Conservation (phyloP, 2,888 invertebrate genomes). For the Drosophila siamana region DNA sequence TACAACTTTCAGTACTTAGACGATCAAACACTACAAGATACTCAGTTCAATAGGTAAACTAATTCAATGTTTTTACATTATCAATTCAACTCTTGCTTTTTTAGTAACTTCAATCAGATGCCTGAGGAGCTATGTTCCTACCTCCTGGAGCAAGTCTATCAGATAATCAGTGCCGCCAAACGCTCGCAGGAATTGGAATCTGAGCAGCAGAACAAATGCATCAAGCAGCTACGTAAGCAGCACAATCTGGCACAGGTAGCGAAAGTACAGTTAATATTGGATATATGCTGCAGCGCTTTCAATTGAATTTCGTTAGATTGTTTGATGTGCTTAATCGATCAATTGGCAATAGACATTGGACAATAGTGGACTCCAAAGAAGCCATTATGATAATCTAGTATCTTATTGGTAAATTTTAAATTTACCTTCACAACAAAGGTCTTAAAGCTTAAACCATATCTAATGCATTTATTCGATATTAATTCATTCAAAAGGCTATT, state of each 20-base stretch:
- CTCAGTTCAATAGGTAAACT: conserved; percentile 71
- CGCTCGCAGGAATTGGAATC: conserved; percentile 62
- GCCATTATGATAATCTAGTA: too few relatives aligned
- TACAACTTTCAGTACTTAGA: conserved; percentile 81
- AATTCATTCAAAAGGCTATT: too few relatives aligned
- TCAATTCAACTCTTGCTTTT: conserved; percentile 2
- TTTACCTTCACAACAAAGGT: too few relatives aligned
- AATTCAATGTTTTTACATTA: fast-evolving
- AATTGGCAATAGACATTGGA: not conserved
- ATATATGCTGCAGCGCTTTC: too few relatives aligned
- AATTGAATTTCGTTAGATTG: too few relatives aligned
- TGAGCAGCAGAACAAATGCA: conserved; percentile 62
- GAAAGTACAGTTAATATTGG: not conserved
- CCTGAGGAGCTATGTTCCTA: conserved; percentile 84
- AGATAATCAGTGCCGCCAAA: conserved; percentile 83
- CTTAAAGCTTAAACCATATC: too few relatives aligned
- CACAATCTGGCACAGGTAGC: conserved; percentile 83
- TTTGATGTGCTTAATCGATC: too few relatives aligned
- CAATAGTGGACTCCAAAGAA: too few relatives aligned
- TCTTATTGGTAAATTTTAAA: too few relatives aligned
- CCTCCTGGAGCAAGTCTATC: conserved; percentile 83
- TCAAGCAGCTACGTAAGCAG: conserved; percentile 71
- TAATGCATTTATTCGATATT: too few relatives aligned
- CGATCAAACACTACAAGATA: conserved; percentile 61
- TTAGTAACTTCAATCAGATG: conserved; percentile 82